Evolutionary conservation across 2,888 invertebrate genomes (phyloP).

Genomic region (Tachystola acroxantha): DNA sequence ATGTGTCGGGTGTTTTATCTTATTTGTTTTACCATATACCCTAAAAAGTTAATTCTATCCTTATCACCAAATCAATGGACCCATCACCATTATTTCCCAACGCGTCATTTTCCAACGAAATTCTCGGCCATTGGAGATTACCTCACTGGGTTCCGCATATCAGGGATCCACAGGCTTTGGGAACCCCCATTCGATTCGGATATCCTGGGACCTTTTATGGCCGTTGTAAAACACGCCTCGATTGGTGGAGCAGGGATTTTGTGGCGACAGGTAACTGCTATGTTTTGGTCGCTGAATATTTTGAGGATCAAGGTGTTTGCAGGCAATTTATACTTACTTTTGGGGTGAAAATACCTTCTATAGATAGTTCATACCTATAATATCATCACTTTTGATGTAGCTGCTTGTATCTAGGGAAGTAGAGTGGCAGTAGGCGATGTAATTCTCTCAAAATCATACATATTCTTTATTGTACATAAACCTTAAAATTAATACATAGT

Average conservation of each 20-base stretch:
- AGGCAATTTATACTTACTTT: neutral
- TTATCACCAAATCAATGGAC: conserved; percentile 20
- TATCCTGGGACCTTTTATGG: conserved; percentile 42
- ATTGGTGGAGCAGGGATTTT: conserved; percentile 14
- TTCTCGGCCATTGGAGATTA: conserved; percentile 33
- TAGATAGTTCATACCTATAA: no score
- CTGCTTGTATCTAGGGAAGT: neutral
- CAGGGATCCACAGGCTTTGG: conserved; percentile 33
- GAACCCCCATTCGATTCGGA: conserved; percentile 32
- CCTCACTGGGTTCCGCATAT: conserved; percentile 35
- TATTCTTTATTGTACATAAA: no score
- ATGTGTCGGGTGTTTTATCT: no score
- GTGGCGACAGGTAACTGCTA: conserved; percentile 14
- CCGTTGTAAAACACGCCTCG: conserved; percentile 37
- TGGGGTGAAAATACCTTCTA: neutral
- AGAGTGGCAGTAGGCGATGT: no score
- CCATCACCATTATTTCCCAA: conserved; percentile 26
- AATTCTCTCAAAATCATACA: no score
- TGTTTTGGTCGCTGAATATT: conserved; percentile 9
- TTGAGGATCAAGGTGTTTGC: conserved; percentile 3
- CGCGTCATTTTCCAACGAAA: conserved; percentile 30
- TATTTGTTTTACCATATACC: no score
- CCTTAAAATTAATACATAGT: no score
- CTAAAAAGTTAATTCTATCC: no score
- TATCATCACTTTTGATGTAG: no score